Evolutionary conservation across 2,113 vertebrate genomes (phyloP).

Genomic region (Lepus europaeus): DNA sequence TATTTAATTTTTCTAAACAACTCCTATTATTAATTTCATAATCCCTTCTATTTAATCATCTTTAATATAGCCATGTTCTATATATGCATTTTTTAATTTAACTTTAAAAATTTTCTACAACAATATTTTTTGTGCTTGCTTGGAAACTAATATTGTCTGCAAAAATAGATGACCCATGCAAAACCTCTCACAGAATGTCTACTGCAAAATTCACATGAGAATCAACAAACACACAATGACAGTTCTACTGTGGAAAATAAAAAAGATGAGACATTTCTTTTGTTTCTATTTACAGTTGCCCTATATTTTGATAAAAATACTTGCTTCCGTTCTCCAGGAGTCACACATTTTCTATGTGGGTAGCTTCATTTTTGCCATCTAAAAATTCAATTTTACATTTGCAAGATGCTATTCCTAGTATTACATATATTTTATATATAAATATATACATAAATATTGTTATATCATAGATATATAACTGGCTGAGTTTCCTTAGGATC

Average conservation of each 20-base stretch:
- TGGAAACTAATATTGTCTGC: neutral
- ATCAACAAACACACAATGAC: neutral
- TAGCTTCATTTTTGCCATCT: neutral
- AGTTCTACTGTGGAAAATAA: neutral
- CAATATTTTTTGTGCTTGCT: neutral
- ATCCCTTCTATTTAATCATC: neutral
- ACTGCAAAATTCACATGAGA: neutral
- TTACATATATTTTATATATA: no score
- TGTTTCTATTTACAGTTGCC: neutral
- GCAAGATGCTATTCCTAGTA: neutral
- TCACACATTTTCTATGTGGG: neutral
- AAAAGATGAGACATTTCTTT: neutral
- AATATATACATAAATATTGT: no score
- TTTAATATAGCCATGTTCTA: neutral
- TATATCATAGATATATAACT: no score
- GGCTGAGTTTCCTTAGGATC: neutral
- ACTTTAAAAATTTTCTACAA: neutral
- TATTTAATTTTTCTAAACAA: constrained; percentile 14
- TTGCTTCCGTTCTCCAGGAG: neutral
- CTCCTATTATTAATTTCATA: neutral
- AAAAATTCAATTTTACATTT: constrained; percentile 13
- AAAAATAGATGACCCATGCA: neutral
- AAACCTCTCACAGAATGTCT: neutral
- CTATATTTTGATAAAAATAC: constrained; percentile 13
- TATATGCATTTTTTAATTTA: neutral